Evolutionary conservation across 2,113 vertebrate species (phyloP).

Genomic region (Cyanoderma ruficeps): DNA sequence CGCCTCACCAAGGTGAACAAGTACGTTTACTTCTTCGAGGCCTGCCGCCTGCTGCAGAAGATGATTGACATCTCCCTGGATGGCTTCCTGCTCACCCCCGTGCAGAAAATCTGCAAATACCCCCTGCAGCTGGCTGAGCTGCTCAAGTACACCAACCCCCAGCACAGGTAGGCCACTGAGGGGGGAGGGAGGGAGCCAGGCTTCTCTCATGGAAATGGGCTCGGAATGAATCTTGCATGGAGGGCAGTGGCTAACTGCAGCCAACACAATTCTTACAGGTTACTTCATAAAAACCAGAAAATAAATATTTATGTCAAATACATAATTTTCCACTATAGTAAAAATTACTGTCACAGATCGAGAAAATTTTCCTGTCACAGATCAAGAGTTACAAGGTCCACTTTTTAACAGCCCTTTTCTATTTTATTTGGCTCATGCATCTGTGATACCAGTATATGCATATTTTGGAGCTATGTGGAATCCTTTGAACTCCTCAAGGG

Average conservation of each 20-base stretch:
- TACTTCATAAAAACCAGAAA: background rate
- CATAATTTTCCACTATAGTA: background rate
- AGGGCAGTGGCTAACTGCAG: background rate
- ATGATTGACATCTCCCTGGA: constrained; percentile 97
- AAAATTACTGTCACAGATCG: too few species aligned
- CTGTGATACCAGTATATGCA: background rate
- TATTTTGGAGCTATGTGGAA: background rate
- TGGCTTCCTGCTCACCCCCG: constrained; percentile 92
- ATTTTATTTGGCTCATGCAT: background rate
- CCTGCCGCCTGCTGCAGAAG: constrained; percentile 91
- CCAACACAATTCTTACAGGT: accelerated
- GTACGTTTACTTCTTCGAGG: constrained; percentile 96
- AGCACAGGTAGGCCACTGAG: constrained; percentile 80
- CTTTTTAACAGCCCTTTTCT: background rate
- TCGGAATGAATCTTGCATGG: accelerated
- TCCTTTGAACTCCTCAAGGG: too few species aligned
- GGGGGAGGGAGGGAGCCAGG: too few species aligned
- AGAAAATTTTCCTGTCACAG: background rate
- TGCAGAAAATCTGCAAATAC: constrained; percentile 99
- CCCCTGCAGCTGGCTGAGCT: constrained; percentile 92
- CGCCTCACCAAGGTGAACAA: constrained; percentile 91
- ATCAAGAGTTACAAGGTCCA: background rate
- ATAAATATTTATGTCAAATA: background rate
- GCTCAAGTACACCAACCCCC: constrained; percentile 94
- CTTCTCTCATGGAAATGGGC: background rate